A percentile compares a stretch with the other conserved stretches of the same genome.
Evolutionary conservation across 2,888 invertebrate genomes (phyloP).

Genomic region (Chesias legatella): DNA sequence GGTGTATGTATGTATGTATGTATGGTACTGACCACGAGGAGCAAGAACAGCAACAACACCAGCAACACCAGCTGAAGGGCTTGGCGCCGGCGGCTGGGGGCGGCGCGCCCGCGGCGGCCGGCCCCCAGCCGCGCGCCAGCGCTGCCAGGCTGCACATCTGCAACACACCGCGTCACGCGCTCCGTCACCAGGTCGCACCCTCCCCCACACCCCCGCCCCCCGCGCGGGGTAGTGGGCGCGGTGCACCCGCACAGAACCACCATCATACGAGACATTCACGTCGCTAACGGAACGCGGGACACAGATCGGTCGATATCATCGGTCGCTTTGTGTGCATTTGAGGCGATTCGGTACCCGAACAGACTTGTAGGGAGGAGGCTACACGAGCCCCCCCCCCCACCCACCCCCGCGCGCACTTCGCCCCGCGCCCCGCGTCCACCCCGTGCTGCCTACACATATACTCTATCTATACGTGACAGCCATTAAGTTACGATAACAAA

Average conservation of each 20-base stretch:
- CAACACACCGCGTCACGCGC: conserved; percentile 29
- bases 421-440: neutral
- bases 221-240: too few relatives aligned
- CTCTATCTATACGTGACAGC: too few relatives aligned
- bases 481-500: too few relatives aligned
- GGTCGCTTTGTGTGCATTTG: too few relatives aligned
- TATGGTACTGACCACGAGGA: conserved; percentile 76
- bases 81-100: conserved; percentile 54
- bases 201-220: conserved; percentile 11
- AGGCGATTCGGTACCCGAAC: too few relatives aligned
- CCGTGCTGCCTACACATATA: neutral
- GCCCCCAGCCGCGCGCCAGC: conserved; percentile 77
- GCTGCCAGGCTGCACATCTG: conserved; percentile 77
- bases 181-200: conserved; percentile 16
- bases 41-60: conserved; percentile 82
- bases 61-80: conserved; percentile 82
- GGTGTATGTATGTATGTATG: too few relatives aligned
- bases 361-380: too few relatives aligned
- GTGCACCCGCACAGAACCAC: too few relatives aligned
- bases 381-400: conserved; percentile 20
- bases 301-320: too few relatives aligned
- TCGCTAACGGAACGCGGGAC: too few relatives aligned
- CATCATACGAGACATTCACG: too few relatives aligned
- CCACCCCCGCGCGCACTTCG: conserved; percentile 23
- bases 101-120: conserved; percentile 75